These are phyloP conservation scores for Torymus aiolomorphi DNA, from an alignment of 2,888 invertebrate species.

Conservation along the genomic window DNA sequence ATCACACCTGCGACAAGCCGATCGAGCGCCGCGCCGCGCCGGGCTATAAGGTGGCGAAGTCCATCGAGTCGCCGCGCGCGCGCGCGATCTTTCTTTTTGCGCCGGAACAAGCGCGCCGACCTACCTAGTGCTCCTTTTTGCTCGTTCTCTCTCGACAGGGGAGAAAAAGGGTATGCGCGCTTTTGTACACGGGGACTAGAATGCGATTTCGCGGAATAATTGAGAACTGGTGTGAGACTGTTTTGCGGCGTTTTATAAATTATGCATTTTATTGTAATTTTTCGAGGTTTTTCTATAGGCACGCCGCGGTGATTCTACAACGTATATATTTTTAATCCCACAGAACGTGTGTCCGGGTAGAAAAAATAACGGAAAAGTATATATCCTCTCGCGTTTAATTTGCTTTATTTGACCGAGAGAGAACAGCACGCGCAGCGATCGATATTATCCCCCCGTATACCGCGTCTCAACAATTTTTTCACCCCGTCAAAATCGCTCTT, in stretches of 20 bases:
- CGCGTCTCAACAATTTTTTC: too few species aligned
- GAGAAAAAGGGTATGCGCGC: conserved; percentile 1
- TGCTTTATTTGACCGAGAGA: too few species aligned
- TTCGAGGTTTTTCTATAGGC: too few species aligned
- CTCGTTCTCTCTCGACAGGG: not conserved
- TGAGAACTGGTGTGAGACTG: conserved; percentile 7
- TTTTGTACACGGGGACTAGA: conserved; percentile 14
- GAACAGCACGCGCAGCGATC: too few species aligned
- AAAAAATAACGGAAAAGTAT: too few species aligned
- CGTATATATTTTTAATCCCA: too few species aligned
- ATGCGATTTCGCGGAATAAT: conserved; percentile 45
- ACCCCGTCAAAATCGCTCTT: not conserved
- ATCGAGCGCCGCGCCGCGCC: conserved; percentile 30
- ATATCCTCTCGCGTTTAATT: too few species aligned
- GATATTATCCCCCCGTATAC: too few species aligned
- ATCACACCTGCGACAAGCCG: conserved; percentile 42
- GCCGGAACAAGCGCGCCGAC: not conserved
- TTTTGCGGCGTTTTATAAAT: not conserved
- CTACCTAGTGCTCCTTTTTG: conserved; percentile 10
- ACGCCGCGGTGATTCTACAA: too few species aligned
- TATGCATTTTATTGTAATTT: conserved; percentile 3
- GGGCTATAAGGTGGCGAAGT: conserved; percentile 36
- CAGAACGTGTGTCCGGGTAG: too few species aligned
- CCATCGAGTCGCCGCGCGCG: conserved; percentile 13
- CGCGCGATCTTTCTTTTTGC: conserved; percentile 31